phyloP scores from a whole-genome alignment of 2,797 vertebrate species.

The Leptatherina wallacei region DNA sequence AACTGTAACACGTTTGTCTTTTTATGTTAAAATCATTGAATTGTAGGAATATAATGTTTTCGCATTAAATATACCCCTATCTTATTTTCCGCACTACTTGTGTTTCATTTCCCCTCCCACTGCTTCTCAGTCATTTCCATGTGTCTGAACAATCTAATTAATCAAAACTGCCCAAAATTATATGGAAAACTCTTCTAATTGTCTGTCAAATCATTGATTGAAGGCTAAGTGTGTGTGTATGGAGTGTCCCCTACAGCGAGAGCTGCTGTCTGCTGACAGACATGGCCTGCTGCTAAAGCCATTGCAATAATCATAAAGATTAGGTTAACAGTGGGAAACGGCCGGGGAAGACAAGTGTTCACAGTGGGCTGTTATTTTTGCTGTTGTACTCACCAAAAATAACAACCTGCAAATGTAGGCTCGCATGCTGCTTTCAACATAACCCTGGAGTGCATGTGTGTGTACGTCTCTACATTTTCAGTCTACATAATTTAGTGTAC shows the following conservation, averaged over 20 bases:
- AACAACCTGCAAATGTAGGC: constrained; percentile 64
- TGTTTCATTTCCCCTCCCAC: background rate
- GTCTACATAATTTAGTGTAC: background rate
- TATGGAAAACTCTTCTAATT: constrained; percentile 61
- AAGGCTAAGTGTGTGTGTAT: constrained; percentile 59
- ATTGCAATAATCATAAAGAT: constrained; percentile 83
- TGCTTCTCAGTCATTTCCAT: constrained; percentile 19
- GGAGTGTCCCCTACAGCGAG: constrained; percentile 67
- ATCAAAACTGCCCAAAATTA: constrained; percentile 43
- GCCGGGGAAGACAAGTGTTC: constrained; percentile 78
- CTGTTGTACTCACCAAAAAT: constrained; percentile 63
- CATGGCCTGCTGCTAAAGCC: constrained; percentile 80
- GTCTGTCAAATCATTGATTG: constrained; percentile 70
- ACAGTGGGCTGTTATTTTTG: constrained; percentile 80
- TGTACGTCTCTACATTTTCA: constrained; percentile 16
- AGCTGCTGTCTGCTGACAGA: constrained; percentile 77
- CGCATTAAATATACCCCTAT: background rate
- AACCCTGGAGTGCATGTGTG: constrained; percentile 20
- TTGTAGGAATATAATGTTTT: background rate
- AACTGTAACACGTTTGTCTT: background rate
- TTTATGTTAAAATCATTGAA: background rate
- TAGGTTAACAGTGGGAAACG: constrained; percentile 79
- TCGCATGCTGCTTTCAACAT: constrained; percentile 44
- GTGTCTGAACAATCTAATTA: constrained; percentile 52
- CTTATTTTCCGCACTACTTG: constrained; percentile 27